phyloP scores from a whole-genome alignment of 2,888 invertebrate genomes.

The Dilophus febrilis region DNA sequence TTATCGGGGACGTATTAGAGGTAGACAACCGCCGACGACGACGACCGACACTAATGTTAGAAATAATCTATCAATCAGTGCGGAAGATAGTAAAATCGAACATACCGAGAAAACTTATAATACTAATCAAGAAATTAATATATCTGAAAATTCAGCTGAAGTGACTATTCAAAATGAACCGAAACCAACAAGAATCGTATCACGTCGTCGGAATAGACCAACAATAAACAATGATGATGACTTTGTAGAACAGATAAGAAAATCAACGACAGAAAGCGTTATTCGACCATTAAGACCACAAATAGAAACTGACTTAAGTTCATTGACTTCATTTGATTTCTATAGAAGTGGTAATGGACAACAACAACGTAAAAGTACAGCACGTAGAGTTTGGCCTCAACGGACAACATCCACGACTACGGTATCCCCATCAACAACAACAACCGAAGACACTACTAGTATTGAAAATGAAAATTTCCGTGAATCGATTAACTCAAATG shows the following conservation, averaged over 20 bases:
- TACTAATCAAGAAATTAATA: no score
- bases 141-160: no score
- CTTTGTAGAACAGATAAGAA: not conserved
- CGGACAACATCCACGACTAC: not conserved
- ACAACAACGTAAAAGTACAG: not conserved
- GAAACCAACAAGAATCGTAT: not conserved
- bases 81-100: not conserved
- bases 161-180: no score
- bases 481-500: no score
- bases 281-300: conserved; percentile 2
- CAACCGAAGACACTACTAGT: not conserved
- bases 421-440: not conserved
- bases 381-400: conserved; percentile 1
- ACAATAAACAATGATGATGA: not conserved
- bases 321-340: conserved; percentile 5
- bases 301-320: conserved; percentile 5
- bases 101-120: not conserved
- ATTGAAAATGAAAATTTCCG: no score
- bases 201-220: conserved; percentile 2
- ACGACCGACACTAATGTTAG: no score
- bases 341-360: not conserved
- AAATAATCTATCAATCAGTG: not conserved
- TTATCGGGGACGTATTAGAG: not conserved
- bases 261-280: not conserved
- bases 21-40: no score